Percentiles rank a stretch among this genome's conserved stretches.
These are phyloP conservation scores for Lasioglossum albipes DNA, from an alignment of 1,140 invertebrate genomes.

Conservation along the genomic window DNA sequence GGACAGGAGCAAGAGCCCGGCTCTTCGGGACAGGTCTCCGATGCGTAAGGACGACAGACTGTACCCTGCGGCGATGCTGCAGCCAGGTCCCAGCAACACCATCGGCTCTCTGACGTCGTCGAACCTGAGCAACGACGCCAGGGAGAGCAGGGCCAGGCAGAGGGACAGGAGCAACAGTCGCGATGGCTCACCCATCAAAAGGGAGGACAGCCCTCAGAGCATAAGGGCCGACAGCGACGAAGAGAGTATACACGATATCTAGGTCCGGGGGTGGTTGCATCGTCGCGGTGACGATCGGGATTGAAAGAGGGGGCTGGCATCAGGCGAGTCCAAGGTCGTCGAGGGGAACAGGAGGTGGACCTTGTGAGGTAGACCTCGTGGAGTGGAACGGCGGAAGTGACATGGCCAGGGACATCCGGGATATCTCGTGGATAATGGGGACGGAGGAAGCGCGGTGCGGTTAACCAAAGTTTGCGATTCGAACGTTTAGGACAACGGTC, in stretches of 20 bases:
- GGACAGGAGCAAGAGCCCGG: slow-evolving; percentile 78
- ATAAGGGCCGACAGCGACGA: slow-evolving; percentile 81
- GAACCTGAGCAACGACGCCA: slow-evolving; percentile 61
- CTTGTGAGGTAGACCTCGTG: slow-evolving; percentile 38
- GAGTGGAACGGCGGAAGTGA: slow-evolving; percentile 66
- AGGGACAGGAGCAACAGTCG: slow-evolving; percentile 74
- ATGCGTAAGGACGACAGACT: slow-evolving; percentile 70
- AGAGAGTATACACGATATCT: slow-evolving; percentile 81
- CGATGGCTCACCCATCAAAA: slow-evolving; percentile 49
- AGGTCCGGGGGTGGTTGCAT: slow-evolving; percentile 36
- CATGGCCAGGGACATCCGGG: slow-evolving; percentile 71
- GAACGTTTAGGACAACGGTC: slow-evolving; percentile 9
- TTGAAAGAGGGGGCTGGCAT: no score
- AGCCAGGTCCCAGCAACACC: slow-evolving; percentile 83
- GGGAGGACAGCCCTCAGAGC: slow-evolving; percentile 69
- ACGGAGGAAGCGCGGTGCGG: slow-evolving; percentile 73
- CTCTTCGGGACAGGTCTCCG: slow-evolving; percentile 45
- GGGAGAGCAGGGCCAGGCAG: slow-evolving; percentile 64
- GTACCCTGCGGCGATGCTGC: slow-evolving; percentile 83
- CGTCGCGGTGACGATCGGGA: not conserved
- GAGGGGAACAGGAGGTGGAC: not conserved
- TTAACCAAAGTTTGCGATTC: slow-evolving; percentile 69
- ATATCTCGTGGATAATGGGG: slow-evolving; percentile 65
- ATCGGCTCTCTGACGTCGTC: slow-evolving; percentile 75
- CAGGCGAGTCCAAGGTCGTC: no score